Percentiles rank a stretch among this genome's conserved stretches.
phyloP scores from a whole-genome alignment of 2,113 vertebrate species.

The Catharus fuscescens region DNA sequence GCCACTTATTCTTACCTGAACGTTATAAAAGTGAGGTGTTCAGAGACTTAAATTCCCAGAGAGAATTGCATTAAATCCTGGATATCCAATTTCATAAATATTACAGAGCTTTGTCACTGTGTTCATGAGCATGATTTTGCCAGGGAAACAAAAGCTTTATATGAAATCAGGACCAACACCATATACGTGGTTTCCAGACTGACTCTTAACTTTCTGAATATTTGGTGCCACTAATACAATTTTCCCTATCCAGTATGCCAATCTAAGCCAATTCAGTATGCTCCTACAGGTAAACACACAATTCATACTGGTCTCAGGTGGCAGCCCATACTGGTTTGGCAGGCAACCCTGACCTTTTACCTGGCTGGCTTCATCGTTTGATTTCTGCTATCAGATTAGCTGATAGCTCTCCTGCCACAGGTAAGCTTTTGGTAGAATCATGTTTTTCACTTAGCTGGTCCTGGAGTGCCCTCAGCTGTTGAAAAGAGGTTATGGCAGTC shows the following conservation, averaged over 20 bases:
- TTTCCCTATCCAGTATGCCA: neutral
- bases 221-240: accelerated
- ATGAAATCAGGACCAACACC: neutral
- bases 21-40: neutral
- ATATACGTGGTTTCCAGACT: neutral
- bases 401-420: neutral
- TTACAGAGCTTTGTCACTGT: neutral
- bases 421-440: accelerated
- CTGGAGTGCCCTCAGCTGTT: slow-evolving; percentile 65
- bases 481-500: neutral
- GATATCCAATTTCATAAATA: neutral
- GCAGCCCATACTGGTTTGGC: neutral
- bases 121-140: neutral
- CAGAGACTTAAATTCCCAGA: neutral
- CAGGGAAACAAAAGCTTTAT: neutral
- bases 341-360: neutral
- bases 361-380: accelerated
- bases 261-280: neutral
- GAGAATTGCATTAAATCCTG: neutral
- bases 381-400: neutral
- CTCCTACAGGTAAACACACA: neutral
- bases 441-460: neutral
- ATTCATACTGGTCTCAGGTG: accelerated
- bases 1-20: neutral
- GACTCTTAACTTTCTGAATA: neutral